phyloP scores from a whole-genome alignment of 2,888 invertebrate species.

The Euplexia lucipara region DNA sequence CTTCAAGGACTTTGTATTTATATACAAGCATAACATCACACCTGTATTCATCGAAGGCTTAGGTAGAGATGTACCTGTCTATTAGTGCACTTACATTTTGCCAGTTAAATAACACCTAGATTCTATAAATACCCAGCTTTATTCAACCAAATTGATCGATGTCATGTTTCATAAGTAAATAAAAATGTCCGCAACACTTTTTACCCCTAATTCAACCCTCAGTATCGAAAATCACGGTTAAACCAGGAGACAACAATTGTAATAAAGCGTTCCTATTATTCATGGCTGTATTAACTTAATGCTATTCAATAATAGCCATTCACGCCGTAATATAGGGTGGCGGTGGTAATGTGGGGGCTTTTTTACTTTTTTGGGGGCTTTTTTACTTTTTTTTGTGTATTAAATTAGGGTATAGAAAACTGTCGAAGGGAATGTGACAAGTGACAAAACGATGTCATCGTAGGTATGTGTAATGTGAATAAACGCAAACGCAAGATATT shows the following conservation, averaged over 20 bases:
- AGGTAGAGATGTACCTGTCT: too few species aligned
- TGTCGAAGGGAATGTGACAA: constrained; percentile 29
- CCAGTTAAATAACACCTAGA: too few species aligned
- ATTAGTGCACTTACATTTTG: too few species aligned
- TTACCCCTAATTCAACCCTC: constrained; percentile 63
- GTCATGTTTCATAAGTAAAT: constrained; percentile 54
- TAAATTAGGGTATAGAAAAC: constrained; percentile 46
- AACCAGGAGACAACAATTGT: constrained; percentile 71
- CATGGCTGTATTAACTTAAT: constrained; percentile 79
- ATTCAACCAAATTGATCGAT: constrained; percentile 48
- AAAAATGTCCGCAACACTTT: constrained; percentile 53
- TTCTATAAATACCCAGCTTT: too few species aligned
- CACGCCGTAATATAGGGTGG: constrained; percentile 62
- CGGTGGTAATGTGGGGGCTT: constrained; percentile 48
- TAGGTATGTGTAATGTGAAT: background rate
- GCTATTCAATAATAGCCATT: constrained; percentile 77
- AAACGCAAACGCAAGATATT: background rate
- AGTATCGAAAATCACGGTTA: constrained; percentile 68
- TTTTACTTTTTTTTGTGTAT: constrained; percentile 49
- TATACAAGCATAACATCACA: too few species aligned
- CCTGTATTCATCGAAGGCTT: too few species aligned
- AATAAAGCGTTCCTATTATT: constrained; percentile 79
- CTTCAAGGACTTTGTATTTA: too few species aligned
- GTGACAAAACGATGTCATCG: background rate
- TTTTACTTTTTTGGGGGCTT: constrained; percentile 60